Conservation (phyloP, 2,113 vertebrate species). For the Onychorhynchus coronatus region DNA sequence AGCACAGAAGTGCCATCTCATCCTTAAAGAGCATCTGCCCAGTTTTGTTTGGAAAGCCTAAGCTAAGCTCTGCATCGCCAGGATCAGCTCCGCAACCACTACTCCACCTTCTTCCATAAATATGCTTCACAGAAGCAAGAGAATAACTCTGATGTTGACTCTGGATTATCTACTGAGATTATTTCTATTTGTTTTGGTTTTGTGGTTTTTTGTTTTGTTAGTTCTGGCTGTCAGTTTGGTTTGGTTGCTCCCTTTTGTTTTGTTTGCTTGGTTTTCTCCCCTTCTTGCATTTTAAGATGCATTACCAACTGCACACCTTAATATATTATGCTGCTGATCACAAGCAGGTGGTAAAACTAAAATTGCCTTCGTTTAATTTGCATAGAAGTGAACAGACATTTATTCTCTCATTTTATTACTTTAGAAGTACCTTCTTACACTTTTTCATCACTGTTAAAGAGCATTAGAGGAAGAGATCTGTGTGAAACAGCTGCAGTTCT, state of each 20-base stretch:
- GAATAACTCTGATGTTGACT: not conserved
- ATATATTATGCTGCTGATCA: not conserved
- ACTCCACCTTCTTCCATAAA: not conserved
- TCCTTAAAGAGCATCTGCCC: conserved; percentile 4
- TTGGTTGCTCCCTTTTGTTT: not conserved
- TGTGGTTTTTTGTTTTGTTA: not conserved
- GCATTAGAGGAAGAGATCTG: not conserved
- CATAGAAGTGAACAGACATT: not conserved
- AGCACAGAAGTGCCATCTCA: not conserved
- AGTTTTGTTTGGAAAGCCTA: not conserved
- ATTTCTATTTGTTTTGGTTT: not conserved
- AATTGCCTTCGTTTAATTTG: not conserved
- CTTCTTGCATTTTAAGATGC: not conserved
- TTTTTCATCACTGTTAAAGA: not conserved
- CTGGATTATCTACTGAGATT: not conserved
- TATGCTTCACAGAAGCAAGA: not conserved
- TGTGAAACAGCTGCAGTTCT: not conserved
- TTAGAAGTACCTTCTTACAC: not conserved
- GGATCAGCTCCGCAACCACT: not conserved
- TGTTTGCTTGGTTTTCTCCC: not conserved
- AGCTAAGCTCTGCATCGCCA: not conserved
- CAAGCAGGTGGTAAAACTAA: not conserved
- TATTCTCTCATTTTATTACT: not conserved
- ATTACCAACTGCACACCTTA: not conserved
- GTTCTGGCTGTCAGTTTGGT: not conserved